A percentile compares a stretch with the other conserved stretches of the same genome.
These are phyloP conservation scores for Colostygia pectinataria DNA, from an alignment of 2,888 invertebrate genomes.

Conservation along the genomic window DNA sequence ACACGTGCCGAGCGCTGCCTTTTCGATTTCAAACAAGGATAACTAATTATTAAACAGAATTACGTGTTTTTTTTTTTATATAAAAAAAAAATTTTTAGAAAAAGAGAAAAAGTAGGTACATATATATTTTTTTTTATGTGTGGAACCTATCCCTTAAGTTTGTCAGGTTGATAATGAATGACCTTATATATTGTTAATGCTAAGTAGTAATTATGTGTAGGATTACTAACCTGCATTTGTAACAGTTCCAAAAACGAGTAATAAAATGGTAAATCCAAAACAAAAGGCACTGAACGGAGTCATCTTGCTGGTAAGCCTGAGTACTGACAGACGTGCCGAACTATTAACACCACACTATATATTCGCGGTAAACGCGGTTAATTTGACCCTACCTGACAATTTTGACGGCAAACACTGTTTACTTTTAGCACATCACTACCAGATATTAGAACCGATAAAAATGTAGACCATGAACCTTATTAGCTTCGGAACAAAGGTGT, in stretches of 20 bases:
- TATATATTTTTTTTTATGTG: too few relatives aligned
- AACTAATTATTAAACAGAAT: too few relatives aligned
- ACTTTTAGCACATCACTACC: slow-evolving; percentile 6
- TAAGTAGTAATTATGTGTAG: too few relatives aligned
- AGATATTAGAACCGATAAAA: background rate
- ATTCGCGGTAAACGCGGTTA: slow-evolving; percentile 21
- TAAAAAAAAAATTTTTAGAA: too few relatives aligned
- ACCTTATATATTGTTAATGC: too few relatives aligned
- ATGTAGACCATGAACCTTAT: background rate
- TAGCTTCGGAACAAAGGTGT: background rate
- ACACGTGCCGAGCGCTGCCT: too few relatives aligned
- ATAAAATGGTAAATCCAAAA: slow-evolving; percentile 32
- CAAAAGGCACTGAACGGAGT: slow-evolving; percentile 27
- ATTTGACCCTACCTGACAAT: slow-evolving; percentile 31
- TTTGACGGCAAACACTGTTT: slow-evolving; percentile 28
- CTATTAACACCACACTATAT: slow-evolving; percentile 30
- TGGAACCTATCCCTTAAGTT: too few relatives aligned
- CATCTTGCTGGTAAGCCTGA: slow-evolving; percentile 35
- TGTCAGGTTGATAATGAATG: too few relatives aligned
- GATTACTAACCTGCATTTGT: slow-evolving; percentile 41
- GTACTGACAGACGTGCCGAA: slow-evolving; percentile 26
- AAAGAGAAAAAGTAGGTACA: too few relatives aligned
- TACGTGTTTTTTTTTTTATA: too few relatives aligned
- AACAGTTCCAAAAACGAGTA: slow-evolving; percentile 28
- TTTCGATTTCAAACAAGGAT: too few relatives aligned